phyloP scores from a whole-genome alignment of 2,888 invertebrate species.

The Hemicrepidius hirtus region DNA sequence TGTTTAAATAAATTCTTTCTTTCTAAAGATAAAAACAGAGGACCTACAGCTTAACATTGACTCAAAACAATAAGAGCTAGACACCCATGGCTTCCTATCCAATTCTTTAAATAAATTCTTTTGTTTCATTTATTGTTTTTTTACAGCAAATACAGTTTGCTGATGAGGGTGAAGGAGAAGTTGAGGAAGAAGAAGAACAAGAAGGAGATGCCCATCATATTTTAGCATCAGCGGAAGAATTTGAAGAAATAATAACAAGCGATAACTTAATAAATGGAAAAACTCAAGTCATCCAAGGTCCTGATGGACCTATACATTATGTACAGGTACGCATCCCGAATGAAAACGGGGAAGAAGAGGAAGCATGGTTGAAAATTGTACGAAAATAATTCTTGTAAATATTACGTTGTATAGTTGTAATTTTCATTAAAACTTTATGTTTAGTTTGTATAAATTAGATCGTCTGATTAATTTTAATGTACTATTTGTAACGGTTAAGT shows the following conservation, averaged over 20 bases:
- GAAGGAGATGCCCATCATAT: constrained; percentile 63
- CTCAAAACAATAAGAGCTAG: no score
- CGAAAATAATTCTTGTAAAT: constrained; percentile 60
- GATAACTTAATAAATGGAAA: constrained; percentile 56
- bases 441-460: neutral
- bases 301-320: constrained; percentile 69
- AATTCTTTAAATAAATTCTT: no score
- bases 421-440: neutral
- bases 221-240: constrained; percentile 59
- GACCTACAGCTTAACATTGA: no score
- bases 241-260: constrained; percentile 64
- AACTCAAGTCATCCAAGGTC: constrained; percentile 70
- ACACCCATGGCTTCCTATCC: no score
- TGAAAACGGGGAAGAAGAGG: constrained; percentile 70
- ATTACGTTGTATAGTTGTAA: neutral
- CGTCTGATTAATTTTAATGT: constrained; percentile 6
- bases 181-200: constrained; percentile 62
- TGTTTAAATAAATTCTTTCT: no score
- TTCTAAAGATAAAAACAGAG: no score
- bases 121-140: no score
- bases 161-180: constrained; percentile 59
- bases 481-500: neutral
- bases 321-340: constrained; percentile 70
- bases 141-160: constrained; percentile 68
- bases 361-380: constrained; percentile 71